These are phyloP conservation scores for Philhelius pedissequus DNA, from an alignment of 2,888 invertebrate species.

Conservation along the genomic window DNA sequence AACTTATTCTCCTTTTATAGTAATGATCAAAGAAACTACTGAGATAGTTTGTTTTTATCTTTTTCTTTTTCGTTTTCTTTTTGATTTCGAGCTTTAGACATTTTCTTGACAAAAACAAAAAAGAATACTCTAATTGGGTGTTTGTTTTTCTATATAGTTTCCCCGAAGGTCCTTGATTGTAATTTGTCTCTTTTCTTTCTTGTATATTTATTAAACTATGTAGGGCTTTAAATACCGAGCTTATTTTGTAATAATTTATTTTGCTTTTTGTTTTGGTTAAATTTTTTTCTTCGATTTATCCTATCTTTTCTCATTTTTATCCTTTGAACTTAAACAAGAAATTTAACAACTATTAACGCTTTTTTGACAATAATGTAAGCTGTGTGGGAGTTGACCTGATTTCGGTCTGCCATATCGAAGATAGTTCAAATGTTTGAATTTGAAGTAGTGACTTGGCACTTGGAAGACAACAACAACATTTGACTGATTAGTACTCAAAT, in stretches of 20 bases:
- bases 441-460: too few relatives aligned
- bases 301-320: too few relatives aligned
- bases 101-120: background rate
- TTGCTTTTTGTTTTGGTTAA: background rate
- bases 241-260: background rate
- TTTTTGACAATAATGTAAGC: too few relatives aligned
- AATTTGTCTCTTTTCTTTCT: slow-evolving; percentile 34
- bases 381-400: too few relatives aligned
- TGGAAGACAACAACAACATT: too few relatives aligned
- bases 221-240: background rate
- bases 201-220: slow-evolving; percentile 12
- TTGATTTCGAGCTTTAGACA: background rate
- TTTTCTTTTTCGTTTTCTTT: background rate
- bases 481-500: too few relatives aligned
- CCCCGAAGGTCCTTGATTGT: slow-evolving; percentile 58
- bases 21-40: slow-evolving; percentile 53
- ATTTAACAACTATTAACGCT: too few relatives aligned
- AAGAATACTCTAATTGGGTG: slow-evolving; percentile 60
- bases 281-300: too few relatives aligned
- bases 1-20: slow-evolving; percentile 5
- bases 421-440: too few relatives aligned
- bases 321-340: too few relatives aligned
- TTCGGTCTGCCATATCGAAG: too few relatives aligned
- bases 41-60: background rate
- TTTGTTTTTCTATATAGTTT: slow-evolving; percentile 59